Evolutionary conservation across 2,888 invertebrate genomes (phyloP).

Genomic region (Drosophila infuscata): DNA sequence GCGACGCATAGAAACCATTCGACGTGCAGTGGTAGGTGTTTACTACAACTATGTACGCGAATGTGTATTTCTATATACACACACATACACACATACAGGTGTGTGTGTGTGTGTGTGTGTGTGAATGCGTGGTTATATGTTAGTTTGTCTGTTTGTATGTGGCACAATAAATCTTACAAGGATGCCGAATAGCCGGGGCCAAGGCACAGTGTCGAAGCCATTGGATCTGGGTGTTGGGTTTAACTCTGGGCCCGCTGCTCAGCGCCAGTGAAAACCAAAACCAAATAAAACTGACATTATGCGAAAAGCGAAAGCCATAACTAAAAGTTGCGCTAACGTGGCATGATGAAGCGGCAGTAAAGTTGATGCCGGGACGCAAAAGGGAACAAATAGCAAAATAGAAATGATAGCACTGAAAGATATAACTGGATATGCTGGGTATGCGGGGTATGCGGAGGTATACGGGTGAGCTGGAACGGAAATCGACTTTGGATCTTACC

Average conservation of each 20-base stretch:
- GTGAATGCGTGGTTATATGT: slow-evolving; percentile 15
- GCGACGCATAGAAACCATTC: slow-evolving; percentile 29
- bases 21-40: slow-evolving; percentile 42
- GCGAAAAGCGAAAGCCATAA: slow-evolving; percentile 81
- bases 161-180: slow-evolving; percentile 77
- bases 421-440: background rate
- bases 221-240: slow-evolving; percentile 30
- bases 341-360: slow-evolving; percentile 69
- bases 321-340: slow-evolving; percentile 77
- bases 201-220: slow-evolving; percentile 37
- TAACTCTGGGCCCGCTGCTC: slow-evolving; percentile 23
- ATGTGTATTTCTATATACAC: background rate
- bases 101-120: slow-evolving; percentile 28
- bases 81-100: background rate
- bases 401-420: slow-evolving; percentile 64
- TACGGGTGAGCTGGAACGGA: slow-evolving; percentile 56
- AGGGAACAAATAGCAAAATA: slow-evolving; percentile 64
- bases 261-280: slow-evolving; percentile 72
- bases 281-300: slow-evolving; percentile 82
- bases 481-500: slow-evolving; percentile 79
- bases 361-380: slow-evolving; percentile 64
- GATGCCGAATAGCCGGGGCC: slow-evolving; percentile 70
- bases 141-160: slow-evolving; percentile 31
- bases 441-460: background rate
- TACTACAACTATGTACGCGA: slow-evolving; percentile 37